Evolutionary conservation across 2,888 invertebrate genomes (phyloP), one percentile per base, ranked within the genome.

Genomic region (Thysanoteuthis rhombus): DNA sequence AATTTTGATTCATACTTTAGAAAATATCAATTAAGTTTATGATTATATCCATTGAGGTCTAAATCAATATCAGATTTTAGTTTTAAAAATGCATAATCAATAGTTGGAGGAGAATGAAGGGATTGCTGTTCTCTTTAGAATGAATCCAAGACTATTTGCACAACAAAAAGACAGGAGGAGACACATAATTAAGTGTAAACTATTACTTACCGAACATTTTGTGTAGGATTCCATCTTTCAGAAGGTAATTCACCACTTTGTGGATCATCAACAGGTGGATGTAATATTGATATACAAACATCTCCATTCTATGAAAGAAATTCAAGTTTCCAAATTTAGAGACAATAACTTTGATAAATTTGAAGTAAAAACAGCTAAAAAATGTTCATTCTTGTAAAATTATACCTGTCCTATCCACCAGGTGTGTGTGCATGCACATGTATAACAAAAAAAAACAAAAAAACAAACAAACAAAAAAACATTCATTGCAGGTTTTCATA

Each of bases 221-320:
- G 99, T 95, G 99, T 99, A 93, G 99, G 99, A 98, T 99, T 99
- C 99, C 99, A 99, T 97, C 99, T 98, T 97, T 99, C 99, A 97
- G 99, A 99, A 0, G 99, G 99, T 96, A 99, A 97, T 97, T 99
- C 99, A 45, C 99, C 99, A 96, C 99, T 99, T 97, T 99, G 99
- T 89, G 99, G 99, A 97, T 99, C 99, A 97, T 99, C 99, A 94
- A 99, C 98, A 38, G 99, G 99, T 94, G 99, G 99, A 97, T 99
- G 99, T 94, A 99, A 98, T 97, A 99, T 99, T 95, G 99, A 99
- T 98, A 99, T 99, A 97, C 99, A 99, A 94, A 99, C 98, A 97
- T 99, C 99, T 93, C 99, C 99, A 97, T 99, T 99, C 98, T 99
- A 97, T 93, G 97, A 97, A 95, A 94, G 94, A 94, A 92, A 94